These are phyloP conservation scores for Sigmodon hispidus DNA, from an alignment of 2,113 vertebrate species.

Conservation along the genomic window DNA sequence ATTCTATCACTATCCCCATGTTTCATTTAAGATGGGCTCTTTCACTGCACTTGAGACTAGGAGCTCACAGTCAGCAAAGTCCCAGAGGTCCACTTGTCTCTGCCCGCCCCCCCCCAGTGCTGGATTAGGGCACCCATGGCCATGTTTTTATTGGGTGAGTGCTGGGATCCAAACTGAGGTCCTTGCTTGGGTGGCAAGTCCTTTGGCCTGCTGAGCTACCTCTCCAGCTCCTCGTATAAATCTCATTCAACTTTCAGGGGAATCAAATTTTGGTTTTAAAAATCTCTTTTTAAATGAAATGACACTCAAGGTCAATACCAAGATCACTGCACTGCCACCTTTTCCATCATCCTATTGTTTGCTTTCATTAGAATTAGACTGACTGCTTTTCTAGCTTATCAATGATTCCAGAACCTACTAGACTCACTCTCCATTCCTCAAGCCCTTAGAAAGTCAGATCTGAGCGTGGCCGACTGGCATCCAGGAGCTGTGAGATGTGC, in stretches of 20 bases:
- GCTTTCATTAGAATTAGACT: conserved; percentile 24
- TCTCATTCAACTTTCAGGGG: neutral
- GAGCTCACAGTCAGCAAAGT: neutral
- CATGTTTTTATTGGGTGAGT: neutral
- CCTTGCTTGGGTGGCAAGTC: too few relatives aligned
- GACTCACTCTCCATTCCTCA: neutral
- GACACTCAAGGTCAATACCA: conserved; percentile 28
- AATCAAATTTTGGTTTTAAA: neutral
- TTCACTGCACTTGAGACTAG: neutral
- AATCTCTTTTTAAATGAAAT: conserved; percentile 29
- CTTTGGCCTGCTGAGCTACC: neutral
- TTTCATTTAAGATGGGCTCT: neutral
- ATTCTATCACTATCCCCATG: neutral
- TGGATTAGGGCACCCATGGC: neutral
- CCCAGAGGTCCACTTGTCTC: neutral
- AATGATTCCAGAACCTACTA: neutral
- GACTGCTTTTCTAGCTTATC: conserved; percentile 6
- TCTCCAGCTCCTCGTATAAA: neutral
- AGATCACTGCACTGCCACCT: neutral
- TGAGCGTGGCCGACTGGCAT: neutral
- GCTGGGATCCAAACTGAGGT: neutral
- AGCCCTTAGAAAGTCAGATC: neutral
- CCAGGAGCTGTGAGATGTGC: neutral
- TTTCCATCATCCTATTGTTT: conserved; percentile 26
- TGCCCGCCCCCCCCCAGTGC: neutral